Percentiles rank a stretch among this genome's conserved stretches.
Evolutionary conservation across 2,797 vertebrate genomes (phyloP).

Genomic region (Sphenodon punctatus): DNA sequence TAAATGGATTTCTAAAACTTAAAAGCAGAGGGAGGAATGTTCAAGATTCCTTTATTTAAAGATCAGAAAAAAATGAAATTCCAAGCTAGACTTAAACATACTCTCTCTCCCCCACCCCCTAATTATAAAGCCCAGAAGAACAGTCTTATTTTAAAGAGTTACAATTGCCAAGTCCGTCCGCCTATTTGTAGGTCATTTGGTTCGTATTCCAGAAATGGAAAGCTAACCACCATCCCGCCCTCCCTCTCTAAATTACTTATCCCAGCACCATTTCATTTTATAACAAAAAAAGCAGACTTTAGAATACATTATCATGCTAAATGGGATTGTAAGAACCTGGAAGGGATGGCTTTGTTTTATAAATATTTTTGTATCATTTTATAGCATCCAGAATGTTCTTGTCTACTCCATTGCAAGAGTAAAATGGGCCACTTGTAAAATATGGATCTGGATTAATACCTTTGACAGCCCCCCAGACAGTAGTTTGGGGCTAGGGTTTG

Average conservation of each 20-base stretch:
- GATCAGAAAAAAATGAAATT: not conserved
- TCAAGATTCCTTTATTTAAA: too few relatives aligned
- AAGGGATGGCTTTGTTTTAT: too few relatives aligned
- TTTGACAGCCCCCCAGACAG: not conserved
- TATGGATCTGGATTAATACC: not conserved
- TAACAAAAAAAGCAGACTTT: not conserved
- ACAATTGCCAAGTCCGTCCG: too few relatives aligned
- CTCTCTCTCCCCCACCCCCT: too few relatives aligned
- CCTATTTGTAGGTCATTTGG: too few relatives aligned
- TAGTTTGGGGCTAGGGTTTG: not conserved
- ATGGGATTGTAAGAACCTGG: not conserved
- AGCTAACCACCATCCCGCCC: too few relatives aligned
- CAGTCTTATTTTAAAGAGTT: too few relatives aligned
- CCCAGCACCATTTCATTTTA: fast-evolving
- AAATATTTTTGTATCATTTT: too few relatives aligned
- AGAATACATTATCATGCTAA: not conserved
- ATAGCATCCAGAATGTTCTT: not conserved
- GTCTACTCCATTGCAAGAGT: not conserved
- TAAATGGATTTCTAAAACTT: not conserved
- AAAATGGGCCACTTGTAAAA: not conserved
- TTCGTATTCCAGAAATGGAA: not conserved
- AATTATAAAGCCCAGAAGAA: too few relatives aligned
- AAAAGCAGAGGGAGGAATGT: not conserved
- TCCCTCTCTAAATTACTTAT: too few relatives aligned
- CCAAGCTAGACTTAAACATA: fast-evolving